A percentile compares a stretch with the other conserved stretches of the same genome.
Conservation (phyloP, 2,888 invertebrate species). For the Cosmopolites sordidus region DNA sequence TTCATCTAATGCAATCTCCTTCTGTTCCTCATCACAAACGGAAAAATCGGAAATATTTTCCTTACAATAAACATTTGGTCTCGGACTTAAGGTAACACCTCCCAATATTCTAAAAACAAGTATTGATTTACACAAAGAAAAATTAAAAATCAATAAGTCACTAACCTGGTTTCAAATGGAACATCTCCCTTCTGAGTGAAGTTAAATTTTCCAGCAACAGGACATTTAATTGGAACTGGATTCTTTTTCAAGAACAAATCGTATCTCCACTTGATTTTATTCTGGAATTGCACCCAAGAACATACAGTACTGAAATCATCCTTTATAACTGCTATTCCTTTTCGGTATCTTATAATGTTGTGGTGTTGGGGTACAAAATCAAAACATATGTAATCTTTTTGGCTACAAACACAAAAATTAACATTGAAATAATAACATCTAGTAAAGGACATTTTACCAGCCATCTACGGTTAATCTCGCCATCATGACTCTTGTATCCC, state of each 20-base stretch:
- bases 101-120: slow-evolving; percentile 72
- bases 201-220: slow-evolving; percentile 93
- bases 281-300: slow-evolving; percentile 89
- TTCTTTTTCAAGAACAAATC: slow-evolving; percentile 80
- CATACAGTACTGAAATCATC: slow-evolving; percentile 90
- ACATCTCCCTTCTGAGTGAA: slow-evolving; percentile 91
- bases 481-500: slow-evolving; percentile 91
- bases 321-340: slow-evolving; percentile 82
- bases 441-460: slow-evolving; percentile 55
- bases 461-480: slow-evolving; percentile 94
- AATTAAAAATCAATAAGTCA: slow-evolving; percentile 10
- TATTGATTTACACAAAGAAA: not conserved
- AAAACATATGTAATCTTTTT: slow-evolving; percentile 96
- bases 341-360: slow-evolving; percentile 87
- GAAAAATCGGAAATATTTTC: slow-evolving; percentile 93
- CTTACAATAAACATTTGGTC: slow-evolving; percentile 89
- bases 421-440: not conserved
- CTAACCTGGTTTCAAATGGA: slow-evolving; percentile 70
- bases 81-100: slow-evolving; percentile 89
- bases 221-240: slow-evolving; percentile 89
- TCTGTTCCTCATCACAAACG: slow-evolving; percentile 92
- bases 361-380: slow-evolving; percentile 95
- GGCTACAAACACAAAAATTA: slow-evolving; percentile 54
- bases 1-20: slow-evolving; percentile 90
- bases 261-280: slow-evolving; percentile 81